Evolutionary conservation across 2,113 vertebrate species (phyloP).

Genomic region (Oreocharis arfaki): DNA sequence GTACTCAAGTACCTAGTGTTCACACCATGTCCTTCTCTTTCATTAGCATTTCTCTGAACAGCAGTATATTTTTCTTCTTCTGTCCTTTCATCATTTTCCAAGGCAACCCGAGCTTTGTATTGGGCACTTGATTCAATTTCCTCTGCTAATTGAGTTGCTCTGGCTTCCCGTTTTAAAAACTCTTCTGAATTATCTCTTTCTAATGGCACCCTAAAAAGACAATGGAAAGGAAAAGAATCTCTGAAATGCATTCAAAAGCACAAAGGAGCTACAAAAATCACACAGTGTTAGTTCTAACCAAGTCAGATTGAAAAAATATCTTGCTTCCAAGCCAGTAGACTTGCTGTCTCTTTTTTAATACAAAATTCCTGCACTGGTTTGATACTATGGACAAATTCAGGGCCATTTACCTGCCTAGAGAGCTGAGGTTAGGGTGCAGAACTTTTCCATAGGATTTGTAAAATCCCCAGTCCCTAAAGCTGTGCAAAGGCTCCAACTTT

Average conservation of each 20-base stretch:
- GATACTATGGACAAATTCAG: neutral
- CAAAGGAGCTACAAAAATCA: conserved; percentile 8
- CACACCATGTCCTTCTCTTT: conserved; percentile 83
- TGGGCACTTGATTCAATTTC: conserved; percentile 97
- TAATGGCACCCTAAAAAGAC: conserved; percentile 85
- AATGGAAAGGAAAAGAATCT: conserved; percentile 20
- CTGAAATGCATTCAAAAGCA: conserved; percentile 28
- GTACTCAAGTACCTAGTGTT: conserved; percentile 80
- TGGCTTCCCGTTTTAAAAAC: conserved; percentile 95
- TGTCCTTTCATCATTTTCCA: conserved; percentile 95
- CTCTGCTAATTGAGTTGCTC: conserved; percentile 96
- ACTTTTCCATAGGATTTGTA: neutral
- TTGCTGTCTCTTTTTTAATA: neutral
- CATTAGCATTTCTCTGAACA: conserved; percentile 84
- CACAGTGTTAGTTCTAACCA: neutral
- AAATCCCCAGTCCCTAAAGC: neutral
- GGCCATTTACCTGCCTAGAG: neutral
- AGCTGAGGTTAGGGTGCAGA: neutral
- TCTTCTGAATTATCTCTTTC: conserved; percentile 98
- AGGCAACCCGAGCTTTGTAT: conserved; percentile 93
- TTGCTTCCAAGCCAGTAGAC: neutral
- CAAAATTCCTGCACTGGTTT: neutral
- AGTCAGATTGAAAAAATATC: neutral
- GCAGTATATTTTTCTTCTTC: conserved; percentile 98
- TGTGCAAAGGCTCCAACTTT: neutral